Base-by-base conservation (phyloP, 2,888 invertebrate species). In the Dolichomitus sp. region DNA sequence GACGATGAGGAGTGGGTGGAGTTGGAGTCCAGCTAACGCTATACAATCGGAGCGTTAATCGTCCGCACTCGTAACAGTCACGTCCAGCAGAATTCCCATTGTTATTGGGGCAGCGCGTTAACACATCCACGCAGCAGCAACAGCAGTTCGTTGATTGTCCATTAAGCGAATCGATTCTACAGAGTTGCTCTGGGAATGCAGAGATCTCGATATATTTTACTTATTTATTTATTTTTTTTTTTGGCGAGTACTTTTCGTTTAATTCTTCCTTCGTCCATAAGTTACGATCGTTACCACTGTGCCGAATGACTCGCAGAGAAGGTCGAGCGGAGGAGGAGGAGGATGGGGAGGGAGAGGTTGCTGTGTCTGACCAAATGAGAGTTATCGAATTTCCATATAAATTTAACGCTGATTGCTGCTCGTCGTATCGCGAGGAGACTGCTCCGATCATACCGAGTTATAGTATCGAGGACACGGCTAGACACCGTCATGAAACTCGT, bases 71-170 rank as follows among this genome's bases (percentile, higher is more conserved):
- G 76, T 65, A 85, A 84, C 65, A 59, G 77, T 83, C 83, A 77
- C 79, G 79, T 74, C 42, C 57, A 80, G 48, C 65, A 40, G 57
- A 74, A 84, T 79, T 73, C 48, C 54, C 74, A 80, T 78, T 80
- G 81, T 83, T 79, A 69, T 84, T 65, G 61, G 63, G 54, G 48
- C 45, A 59, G 17, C 27, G 72, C 81, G 74, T 74, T 74, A 78
- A 81, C 76, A 73, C 84, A 72, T 27, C 23, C 66, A 54, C 66
- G 68, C 63, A 77, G 69, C 76, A 48, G 63, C 68, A 52, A 45
- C 65, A 81, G 81, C 81, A 74, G 78, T 78, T 78, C 76, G 81
- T 85, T 83, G 85, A 85, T 85, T 85, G 85, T 83, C 85, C 79
- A 83, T 83, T 83, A 85, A 79, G 80, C 74, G 79, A 85, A 81